phyloP scores from a whole-genome alignment of 2,888 invertebrate genomes.

The Anagyrus pseudococci region DNA sequence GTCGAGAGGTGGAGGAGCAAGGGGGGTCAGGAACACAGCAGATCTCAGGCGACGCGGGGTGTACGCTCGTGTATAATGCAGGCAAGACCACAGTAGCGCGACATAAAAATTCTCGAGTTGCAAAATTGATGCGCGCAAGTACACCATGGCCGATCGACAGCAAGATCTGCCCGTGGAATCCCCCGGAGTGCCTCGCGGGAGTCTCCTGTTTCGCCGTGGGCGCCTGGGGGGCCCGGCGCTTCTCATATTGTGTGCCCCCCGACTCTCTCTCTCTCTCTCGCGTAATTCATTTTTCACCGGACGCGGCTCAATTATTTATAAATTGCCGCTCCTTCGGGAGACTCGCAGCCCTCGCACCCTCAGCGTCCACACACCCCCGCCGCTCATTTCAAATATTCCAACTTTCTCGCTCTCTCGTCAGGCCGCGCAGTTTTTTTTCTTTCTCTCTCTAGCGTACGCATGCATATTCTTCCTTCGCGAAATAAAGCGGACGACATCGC shows the following conservation, averaged over 20 bases:
- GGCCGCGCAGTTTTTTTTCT: not conserved
- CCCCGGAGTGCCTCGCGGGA: slow-evolving; percentile 57
- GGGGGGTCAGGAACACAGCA: too few relatives aligned
- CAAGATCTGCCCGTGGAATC: too few relatives aligned
- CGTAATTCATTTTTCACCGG: slow-evolving; percentile 64
- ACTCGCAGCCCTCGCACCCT: slow-evolving; percentile 33
- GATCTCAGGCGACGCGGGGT: slow-evolving; percentile 42
- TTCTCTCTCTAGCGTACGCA: not conserved
- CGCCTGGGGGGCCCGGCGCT: slow-evolving; percentile 23
- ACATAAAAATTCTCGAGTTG: slow-evolving; percentile 63
- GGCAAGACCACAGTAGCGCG: slow-evolving; percentile 43
- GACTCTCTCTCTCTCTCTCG: too few relatives aligned
- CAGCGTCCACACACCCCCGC: not conserved
- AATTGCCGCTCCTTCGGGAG: slow-evolving; percentile 60
- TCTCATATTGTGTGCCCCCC: slow-evolving; percentile 60
- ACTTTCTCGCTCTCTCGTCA: not conserved
- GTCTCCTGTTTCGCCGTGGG: slow-evolving; percentile 57
- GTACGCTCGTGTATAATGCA: not conserved
- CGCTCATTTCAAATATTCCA: not conserved
- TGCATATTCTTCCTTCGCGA: not conserved
- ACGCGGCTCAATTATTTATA: slow-evolving; percentile 63
- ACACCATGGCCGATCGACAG: slow-evolving; percentile 6
- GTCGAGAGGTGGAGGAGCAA: not conserved
- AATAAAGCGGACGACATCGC: not conserved
- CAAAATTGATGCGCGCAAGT: slow-evolving; percentile 58